A percentile compares a stretch with the other conserved stretches of the same genome.
These are phyloP conservation scores for Theristicus caerulescens DNA, from an alignment of 2,113 vertebrate genomes.

Conservation along the genomic window DNA sequence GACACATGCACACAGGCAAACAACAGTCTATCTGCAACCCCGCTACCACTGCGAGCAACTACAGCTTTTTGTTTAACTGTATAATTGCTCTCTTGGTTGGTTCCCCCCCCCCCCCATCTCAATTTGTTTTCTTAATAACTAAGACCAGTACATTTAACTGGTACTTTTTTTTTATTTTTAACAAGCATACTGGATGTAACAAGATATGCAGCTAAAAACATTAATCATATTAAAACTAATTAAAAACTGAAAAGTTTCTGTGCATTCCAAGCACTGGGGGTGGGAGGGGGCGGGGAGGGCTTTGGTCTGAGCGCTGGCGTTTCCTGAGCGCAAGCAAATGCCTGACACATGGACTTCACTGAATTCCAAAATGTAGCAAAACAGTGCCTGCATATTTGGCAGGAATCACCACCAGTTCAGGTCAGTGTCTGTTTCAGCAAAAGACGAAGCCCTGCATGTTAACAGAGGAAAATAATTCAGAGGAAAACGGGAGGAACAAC, in stretches of 20 bases:
- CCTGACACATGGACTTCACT: conserved; percentile 73
- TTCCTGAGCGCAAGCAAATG: conserved; percentile 75
- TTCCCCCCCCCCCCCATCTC: neutral
- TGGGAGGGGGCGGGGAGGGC: conserved; percentile 37
- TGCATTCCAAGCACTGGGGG: conserved; percentile 56
- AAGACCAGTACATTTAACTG: conserved; percentile 31
- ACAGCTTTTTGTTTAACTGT: conserved; percentile 68
- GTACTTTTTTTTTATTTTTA: neutral
- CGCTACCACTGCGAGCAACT: conserved; percentile 30
- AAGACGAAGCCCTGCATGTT: conserved; percentile 52
- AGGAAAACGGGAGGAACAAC: conserved; percentile 65
- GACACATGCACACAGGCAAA: neutral
- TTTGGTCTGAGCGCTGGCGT: conserved; percentile 67
- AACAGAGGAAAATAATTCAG: conserved; percentile 60
- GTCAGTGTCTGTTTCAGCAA: conserved; percentile 76
- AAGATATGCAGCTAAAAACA: conserved; percentile 57
- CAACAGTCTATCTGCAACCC: conserved; percentile 56
- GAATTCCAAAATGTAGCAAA: conserved; percentile 81
- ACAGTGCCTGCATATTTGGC: conserved; percentile 79
- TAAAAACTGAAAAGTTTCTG: conserved; percentile 71
- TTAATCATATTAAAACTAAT: conserved; percentile 72
- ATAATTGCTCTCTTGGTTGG: conserved; percentile 57
- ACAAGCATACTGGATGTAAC: conserved; percentile 52
- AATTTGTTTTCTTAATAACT: conserved; percentile 72
- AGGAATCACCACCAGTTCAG: conserved; percentile 72